Evolutionary conservation across 2,797 vertebrate genomes (phyloP), one percentile per base, ranked within the genome.

Genomic region (Hephaestus fuliginosus): DNA sequence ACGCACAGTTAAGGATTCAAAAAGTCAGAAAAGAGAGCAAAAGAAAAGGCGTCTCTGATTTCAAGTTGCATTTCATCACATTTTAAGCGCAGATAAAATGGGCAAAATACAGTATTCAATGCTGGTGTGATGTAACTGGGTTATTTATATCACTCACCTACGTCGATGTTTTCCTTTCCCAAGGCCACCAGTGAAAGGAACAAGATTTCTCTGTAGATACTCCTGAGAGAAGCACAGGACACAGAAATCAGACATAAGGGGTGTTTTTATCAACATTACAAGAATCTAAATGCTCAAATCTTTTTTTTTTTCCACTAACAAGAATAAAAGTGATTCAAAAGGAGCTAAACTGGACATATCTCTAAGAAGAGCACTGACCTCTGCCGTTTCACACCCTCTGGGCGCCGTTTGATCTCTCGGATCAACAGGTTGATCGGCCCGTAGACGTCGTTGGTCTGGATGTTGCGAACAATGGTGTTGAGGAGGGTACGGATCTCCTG

Each of bases 111-210:
- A 33, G 36, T 8, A 33, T 33, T 33, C 30, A 33, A 5, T 3
- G 30, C 3, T 33, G 30, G 20, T n/a, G 48, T 43, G 11, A 33
- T 33, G 30, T 2, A 17, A 36, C 10, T 7, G 28, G 30, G 0
- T 15, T 10, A 57, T 55, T 52, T 6, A 4, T 11, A 22, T 70
- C 65, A 95, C 97, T 97, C 93, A 98, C 98, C 98, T 4, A 98
- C 95, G 76, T 98, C 97, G 86, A 99, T 98, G 91, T 98, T 98
- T 82, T 99, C 97, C 92, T 95, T 96, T 82, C 98, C 98, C 94
- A 99, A 95, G 57, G 98, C 96, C 78, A 98, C 97, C 84, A 98
- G 89, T 7, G 98, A 97, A 43, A 98, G 95, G 90, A 98, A 99
- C 75, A 99, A 93, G 73, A 98, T 97, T 93, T 99, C 97, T 93